Conservation (phyloP, 2,797 vertebrate genomes). For the Rhadinocentrus ornatus region DNA sequence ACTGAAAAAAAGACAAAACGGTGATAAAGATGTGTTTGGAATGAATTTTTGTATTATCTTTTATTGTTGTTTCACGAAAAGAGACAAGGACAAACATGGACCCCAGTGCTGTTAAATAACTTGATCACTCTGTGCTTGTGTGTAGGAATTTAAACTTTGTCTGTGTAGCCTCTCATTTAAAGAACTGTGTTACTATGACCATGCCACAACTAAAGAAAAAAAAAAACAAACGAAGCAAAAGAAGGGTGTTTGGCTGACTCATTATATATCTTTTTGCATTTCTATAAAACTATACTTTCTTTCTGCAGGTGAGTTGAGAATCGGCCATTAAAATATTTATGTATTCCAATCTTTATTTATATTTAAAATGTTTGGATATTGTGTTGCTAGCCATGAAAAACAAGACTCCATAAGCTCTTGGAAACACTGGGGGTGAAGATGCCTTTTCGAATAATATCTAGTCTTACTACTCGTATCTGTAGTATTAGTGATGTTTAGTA, state of each 20-base stretch:
- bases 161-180: constrained; percentile 62
- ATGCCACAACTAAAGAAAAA: constrained; percentile 55
- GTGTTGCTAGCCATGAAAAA: background rate
- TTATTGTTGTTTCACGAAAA: constrained; percentile 11
- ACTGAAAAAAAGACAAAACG: constrained; percentile 59
- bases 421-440: too few relatives aligned
- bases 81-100: constrained; percentile 34
- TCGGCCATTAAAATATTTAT: background rate
- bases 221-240: constrained; percentile 18
- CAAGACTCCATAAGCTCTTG: too few relatives aligned
- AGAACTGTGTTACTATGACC: constrained; percentile 55
- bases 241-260: constrained; percentile 47
- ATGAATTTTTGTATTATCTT: constrained; percentile 31
- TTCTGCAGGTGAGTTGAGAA: constrained; percentile 13
- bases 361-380: background rate
- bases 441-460: background rate
- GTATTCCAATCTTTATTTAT: background rate
- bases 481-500: background rate
- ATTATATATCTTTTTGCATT: constrained; percentile 70
- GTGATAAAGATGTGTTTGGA: constrained; percentile 10
- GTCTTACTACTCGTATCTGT: too few relatives aligned
- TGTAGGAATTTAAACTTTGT: constrained; percentile 58
- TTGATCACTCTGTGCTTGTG: constrained; percentile 52
- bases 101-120: constrained; percentile 32
- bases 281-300: constrained; percentile 60